Conservation (phyloP, 2,113 vertebrate genomes). For the Diadophis punctatus region DNA sequence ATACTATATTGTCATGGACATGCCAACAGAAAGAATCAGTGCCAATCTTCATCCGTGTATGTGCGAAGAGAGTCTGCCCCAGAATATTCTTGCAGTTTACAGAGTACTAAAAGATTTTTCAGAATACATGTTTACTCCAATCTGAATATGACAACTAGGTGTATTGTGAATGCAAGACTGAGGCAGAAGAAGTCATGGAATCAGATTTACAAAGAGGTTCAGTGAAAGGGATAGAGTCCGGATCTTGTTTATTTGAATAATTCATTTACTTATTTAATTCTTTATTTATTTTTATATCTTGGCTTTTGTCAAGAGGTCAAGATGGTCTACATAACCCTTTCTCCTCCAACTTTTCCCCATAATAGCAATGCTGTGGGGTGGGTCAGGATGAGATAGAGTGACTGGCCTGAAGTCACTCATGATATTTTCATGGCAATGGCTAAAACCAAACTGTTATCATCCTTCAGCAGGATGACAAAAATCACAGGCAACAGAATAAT, state of each 20-base stretch:
- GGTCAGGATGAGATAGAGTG: neutral
- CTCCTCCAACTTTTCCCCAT: neutral
- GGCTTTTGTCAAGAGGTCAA: neutral
- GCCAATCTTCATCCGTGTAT: neutral
- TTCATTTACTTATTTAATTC: neutral
- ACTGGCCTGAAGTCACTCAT: neutral
- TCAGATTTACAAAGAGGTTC: neutral
- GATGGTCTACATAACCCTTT: neutral
- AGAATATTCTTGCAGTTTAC: neutral
- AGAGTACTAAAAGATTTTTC: neutral
- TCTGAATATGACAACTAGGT: neutral
- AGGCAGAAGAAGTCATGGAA: too few species aligned
- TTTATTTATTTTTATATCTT: neutral
- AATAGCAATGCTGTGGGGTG: neutral
- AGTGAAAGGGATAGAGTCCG: neutral
- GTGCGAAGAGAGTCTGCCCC: neutral
- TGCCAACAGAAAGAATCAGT: neutral
- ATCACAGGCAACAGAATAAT: neutral
- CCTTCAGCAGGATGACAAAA: neutral
- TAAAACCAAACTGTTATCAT: neutral
- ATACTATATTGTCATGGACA: neutral
- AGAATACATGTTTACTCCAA: neutral
- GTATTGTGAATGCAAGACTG: neutral
- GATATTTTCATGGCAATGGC: neutral
- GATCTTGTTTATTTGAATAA: neutral